Conservation (phyloP, 2,888 invertebrate species). For the Hyppa rectilinea region DNA sequence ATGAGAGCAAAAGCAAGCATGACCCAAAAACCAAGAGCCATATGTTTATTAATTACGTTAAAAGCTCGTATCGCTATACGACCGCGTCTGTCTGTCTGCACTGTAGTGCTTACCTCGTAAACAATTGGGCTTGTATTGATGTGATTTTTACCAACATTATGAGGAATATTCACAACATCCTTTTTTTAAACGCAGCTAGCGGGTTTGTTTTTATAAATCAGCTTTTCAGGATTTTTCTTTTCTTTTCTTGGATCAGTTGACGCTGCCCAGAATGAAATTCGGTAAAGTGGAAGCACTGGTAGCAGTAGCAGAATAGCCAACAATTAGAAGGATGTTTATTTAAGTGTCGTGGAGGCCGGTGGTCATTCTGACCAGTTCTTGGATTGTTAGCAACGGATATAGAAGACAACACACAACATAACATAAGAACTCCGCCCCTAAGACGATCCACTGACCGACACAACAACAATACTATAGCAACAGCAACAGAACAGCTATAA, state of each 20-base stretch:
- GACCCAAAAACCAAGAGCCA: constrained; percentile 49
- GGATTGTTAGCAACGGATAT: neutral
- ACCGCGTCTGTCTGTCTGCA: constrained; percentile 20
- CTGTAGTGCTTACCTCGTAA: constrained; percentile 13
- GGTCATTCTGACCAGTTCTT: neutral
- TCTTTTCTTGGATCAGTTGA: too few species aligned
- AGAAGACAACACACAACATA: too few species aligned
- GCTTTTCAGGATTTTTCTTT: neutral
- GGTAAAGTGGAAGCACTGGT: neutral
- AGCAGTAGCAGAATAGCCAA: neutral
- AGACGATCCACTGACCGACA: too few species aligned
- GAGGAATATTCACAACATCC: too few species aligned
- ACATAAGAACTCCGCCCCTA: too few species aligned
- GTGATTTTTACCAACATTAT: neutral
- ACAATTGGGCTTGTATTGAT: neutral
- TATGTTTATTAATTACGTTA: constrained; percentile 59
- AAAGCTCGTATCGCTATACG: constrained; percentile 38
- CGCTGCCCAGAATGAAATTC: neutral
- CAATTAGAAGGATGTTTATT: neutral
- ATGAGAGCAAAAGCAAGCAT: constrained; percentile 39
- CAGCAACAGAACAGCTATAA: too few species aligned
- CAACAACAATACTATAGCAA: too few species aligned
- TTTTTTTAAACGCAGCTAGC: neutral
- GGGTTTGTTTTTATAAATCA: neutral
- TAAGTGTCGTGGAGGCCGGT: neutral